Conservation (phyloP, 2,113 vertebrate genomes). For the Ceuthmochares aereus region DNA sequence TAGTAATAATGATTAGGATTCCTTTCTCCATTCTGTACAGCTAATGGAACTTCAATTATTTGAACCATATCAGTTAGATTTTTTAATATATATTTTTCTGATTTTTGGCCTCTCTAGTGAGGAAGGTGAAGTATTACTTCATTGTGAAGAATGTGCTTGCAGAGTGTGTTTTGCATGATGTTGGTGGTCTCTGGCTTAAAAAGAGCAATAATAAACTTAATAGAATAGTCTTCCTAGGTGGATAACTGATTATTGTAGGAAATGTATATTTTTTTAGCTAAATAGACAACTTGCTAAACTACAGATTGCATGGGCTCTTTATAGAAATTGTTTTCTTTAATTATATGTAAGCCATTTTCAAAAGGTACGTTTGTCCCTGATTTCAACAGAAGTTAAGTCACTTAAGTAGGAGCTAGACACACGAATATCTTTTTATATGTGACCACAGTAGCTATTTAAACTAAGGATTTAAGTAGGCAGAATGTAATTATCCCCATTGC, state of each 20-base stretch:
- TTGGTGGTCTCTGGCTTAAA: neutral
- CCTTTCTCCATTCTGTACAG: neutral
- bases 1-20: neutral
- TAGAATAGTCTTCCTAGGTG: neutral
- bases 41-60: neutral
- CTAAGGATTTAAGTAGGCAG: constrained; percentile 29
- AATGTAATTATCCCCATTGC: constrained; percentile 47
- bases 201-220: neutral
- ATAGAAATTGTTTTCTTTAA: neutral
- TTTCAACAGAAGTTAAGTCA: neutral
- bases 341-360: neutral
- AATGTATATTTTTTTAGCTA: neutral
- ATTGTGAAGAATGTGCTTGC: neutral
- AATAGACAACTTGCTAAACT: neutral
- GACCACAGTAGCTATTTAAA: constrained; percentile 37
- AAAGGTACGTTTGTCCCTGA: neutral
- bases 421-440: constrained; percentile 41
- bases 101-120: neutral
- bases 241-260: neutral
- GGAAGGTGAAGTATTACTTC: neutral
- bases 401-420: constrained; percentile 8
- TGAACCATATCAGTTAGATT: neutral
- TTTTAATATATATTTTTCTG: neutral
- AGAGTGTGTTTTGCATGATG: neutral
- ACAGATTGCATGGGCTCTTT: neutral